Percentiles rank a stretch among this genome's conserved stretches.
Evolutionary conservation across 2,113 vertebrate species (phyloP).

Genomic region (Hypanus sabinus): DNA sequence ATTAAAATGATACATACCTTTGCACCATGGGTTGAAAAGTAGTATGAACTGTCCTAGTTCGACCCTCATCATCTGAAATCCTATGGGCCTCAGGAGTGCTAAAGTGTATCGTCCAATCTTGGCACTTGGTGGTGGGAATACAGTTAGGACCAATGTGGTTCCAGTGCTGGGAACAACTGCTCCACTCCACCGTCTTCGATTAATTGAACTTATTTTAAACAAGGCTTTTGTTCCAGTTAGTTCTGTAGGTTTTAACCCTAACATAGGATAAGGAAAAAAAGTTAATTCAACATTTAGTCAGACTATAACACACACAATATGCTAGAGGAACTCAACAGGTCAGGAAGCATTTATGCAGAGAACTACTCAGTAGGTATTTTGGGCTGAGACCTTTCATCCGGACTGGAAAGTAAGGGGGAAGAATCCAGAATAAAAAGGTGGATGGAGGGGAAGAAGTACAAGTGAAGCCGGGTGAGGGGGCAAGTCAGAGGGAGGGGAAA

Average conservation of each 20-base stretch:
- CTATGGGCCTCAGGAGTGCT: conserved; percentile 42
- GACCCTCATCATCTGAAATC: background rate
- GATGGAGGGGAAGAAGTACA: too few relatives aligned
- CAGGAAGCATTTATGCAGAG: background rate
- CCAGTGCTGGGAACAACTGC: conserved; percentile 43
- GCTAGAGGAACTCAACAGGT: too few relatives aligned
- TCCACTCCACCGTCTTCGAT: conserved; percentile 57
- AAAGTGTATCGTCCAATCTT: conserved; percentile 64
- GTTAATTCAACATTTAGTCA: background rate
- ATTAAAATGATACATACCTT: conserved; percentile 52
- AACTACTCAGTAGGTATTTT: too few relatives aligned
- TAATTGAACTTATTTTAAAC: conserved; percentile 51
- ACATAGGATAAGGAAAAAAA: conserved; percentile 39
- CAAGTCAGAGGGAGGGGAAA: too few relatives aligned
- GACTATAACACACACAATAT: background rate
- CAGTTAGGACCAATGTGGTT: conserved; percentile 47
- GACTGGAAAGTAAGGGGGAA: too few relatives aligned
- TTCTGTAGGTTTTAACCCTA: conserved; percentile 57
- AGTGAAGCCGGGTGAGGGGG: too few relatives aligned
- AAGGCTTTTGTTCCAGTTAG: conserved; percentile 47
- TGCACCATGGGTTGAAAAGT: conserved; percentile 80
- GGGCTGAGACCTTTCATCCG: background rate
- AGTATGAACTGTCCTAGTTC: conserved; percentile 54
- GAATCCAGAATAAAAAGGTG: too few relatives aligned
- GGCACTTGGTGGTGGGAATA: conserved; percentile 57